Evolutionary conservation across 2,797 vertebrate genomes (phyloP), one percentile per base, ranked within the genome.

Genomic region (Gobio occitaniae): DNA sequence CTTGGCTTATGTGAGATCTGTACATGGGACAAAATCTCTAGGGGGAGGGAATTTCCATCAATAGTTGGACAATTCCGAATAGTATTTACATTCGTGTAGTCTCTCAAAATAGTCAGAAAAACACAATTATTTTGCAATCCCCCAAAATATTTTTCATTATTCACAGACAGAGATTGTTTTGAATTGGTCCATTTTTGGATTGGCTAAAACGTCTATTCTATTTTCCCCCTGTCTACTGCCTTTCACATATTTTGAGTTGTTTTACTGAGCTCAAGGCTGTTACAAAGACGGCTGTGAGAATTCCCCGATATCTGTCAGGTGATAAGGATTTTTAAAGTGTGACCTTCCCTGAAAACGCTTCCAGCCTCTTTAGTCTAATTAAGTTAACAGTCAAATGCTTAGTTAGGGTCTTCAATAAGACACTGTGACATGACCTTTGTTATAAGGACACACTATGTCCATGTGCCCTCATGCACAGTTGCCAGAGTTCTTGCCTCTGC

Each of bases 401-500:
- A 63, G 69, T 63, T 50, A 56, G 19, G 72, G 63, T 44, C 72
- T 70, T 61, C 7, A 70, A 41, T 21, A 36, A 63, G 19, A 83
- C 11, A 38, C 19, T 69, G 65, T 13, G 9, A 44, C 4, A 7
- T 70, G 32, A 65, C 56, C 76, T 36, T 71, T 71, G 13, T 63
- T 71, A 3, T 79, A 16, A 79, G 83, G 76, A 79, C 76, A 63
- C 68, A 19, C 12, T 47, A n/a, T 56, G 17, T 32, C 7, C 61
- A 44, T 66, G 48, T 86, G 66, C 70, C 80, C 38, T 63, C 11
- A 54, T 71, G 61, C 48, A 38, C 63, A 65, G 25, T 65, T 32
- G 61, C 61, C 29, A 15, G 44, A 77, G 75, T 32, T 72, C 63
- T 36, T 71, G 61, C 54, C 21, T 32, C 70, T 54, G 32, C 32